Percentiles rank a stretch among this genome's conserved stretches.
These are phyloP conservation scores for Actinia equina DNA, from an alignment of 64 coral and sea anemone species.

Conservation along the genomic window DNA sequence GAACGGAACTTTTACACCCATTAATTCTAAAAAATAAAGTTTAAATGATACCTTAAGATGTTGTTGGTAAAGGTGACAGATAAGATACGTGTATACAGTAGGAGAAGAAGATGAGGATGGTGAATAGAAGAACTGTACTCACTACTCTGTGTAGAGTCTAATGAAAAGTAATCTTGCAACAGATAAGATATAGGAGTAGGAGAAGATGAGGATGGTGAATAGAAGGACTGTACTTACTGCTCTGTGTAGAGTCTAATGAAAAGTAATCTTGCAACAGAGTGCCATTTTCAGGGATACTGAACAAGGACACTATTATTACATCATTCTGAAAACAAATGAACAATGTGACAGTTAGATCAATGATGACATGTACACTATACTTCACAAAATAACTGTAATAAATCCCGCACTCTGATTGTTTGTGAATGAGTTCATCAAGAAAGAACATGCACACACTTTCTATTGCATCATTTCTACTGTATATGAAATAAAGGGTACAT, in stretches of 20 bases:
- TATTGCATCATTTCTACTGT: no score
- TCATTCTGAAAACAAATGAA: conserved; percentile 54
- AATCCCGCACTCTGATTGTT: no score
- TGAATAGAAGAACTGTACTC: conserved; percentile 18
- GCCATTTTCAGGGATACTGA: conserved; percentile 90
- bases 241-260: conserved; percentile 63
- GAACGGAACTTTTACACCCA: conserved; percentile 87
- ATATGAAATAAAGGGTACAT: no score
- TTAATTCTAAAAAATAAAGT: conserved; percentile 21
- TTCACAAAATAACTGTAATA: no score
- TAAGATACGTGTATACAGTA: no score
- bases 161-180: conserved; percentile 71
- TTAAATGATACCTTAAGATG: neutral
- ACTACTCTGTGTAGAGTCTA: conserved; percentile 73
- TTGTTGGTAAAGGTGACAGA: neutral
- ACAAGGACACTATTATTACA: conserved; percentile 84
- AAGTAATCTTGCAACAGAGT: conserved; percentile 81
- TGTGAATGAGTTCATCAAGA: no score
- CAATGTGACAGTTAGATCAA: neutral
- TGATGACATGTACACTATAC: no score
- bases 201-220: no score
- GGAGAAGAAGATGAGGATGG: no score
- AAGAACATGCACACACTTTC: no score
- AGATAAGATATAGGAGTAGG: neutral
- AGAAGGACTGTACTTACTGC: conserved; percentile 44